These are phyloP conservation scores for Eupithecia insigniata DNA, from an alignment of 2,888 invertebrate genomes.

Conservation along the genomic window DNA sequence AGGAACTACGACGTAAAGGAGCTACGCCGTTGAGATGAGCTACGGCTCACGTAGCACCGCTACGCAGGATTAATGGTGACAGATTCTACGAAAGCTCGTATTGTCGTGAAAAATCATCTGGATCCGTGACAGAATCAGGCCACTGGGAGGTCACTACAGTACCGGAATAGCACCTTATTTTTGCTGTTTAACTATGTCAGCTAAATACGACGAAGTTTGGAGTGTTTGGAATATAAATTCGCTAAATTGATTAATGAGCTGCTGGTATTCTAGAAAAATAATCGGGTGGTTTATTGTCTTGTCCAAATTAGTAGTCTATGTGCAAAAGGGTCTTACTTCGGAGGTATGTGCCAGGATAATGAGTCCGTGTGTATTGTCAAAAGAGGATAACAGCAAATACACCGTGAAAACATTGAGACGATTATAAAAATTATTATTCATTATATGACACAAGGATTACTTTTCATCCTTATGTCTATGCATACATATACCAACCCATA, in stretches of 20 bases:
- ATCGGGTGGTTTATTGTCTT: not conserved
- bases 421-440: not conserved
- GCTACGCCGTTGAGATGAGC: conserved; percentile 17
- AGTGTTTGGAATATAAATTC: not conserved
- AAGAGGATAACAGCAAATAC: not conserved
- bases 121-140: conserved; percentile 24
- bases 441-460: no score
- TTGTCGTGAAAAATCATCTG: conserved; percentile 23
- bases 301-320: not conserved
- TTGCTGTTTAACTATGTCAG: not conserved
- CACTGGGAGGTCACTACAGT: conserved; percentile 8
- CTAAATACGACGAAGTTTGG: conserved; percentile 1
- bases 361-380: no score
- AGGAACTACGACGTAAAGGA: not conserved
- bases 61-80: conserved; percentile 34
- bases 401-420: not conserved
- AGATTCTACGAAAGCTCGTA: conserved; percentile 25
- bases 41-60: conserved; percentile 31
- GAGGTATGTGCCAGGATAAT: no score
- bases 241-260: not conserved
- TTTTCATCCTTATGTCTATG: no score
- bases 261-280: not conserved
- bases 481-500: no score
- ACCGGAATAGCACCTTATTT: conserved; percentile 1
- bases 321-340: not conserved